Percentiles rank a stretch among this genome's conserved stretches.
These are phyloP conservation scores for Halocaridina rubra DNA, from an alignment of 2,888 invertebrate genomes.

Conservation along the genomic window DNA sequence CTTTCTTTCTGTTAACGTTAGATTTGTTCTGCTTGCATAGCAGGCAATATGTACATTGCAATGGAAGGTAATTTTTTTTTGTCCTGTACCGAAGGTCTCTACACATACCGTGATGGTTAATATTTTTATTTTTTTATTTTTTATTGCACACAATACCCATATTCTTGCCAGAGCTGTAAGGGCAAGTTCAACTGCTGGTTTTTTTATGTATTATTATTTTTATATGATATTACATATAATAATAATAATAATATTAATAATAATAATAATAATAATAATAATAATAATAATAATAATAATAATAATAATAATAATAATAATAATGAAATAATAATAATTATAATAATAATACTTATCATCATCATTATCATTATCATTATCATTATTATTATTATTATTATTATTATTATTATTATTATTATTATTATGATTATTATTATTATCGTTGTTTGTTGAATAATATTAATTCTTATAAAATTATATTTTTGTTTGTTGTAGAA, in stretches of 20 bases:
- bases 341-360: neutral
- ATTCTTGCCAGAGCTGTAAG: too few relatives aligned
- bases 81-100: too few relatives aligned
- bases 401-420: neutral
- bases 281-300: neutral
- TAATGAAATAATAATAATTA: neutral
- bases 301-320: neutral
- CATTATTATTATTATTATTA: neutral
- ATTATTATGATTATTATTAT: neutral
- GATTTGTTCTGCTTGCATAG: too few relatives aligned
- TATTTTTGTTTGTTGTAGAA: too few relatives aligned
- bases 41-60: too few relatives aligned
- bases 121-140: too few relatives aligned
- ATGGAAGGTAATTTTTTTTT: too few relatives aligned
- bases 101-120: too few relatives aligned
- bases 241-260: neutral
- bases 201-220: neutral
- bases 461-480: too few relatives aligned
- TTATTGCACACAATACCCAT: too few relatives aligned
- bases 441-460: neutral
- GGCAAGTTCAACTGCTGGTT: neutral
- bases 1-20: too few relatives aligned
- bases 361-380: neutral
- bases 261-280: neutral
- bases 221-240: neutral